Percentiles rank a stretch among this genome's conserved stretches.
Conservation (phyloP, 2,113 vertebrate species). For the Phyllostomus discolor region DNA sequence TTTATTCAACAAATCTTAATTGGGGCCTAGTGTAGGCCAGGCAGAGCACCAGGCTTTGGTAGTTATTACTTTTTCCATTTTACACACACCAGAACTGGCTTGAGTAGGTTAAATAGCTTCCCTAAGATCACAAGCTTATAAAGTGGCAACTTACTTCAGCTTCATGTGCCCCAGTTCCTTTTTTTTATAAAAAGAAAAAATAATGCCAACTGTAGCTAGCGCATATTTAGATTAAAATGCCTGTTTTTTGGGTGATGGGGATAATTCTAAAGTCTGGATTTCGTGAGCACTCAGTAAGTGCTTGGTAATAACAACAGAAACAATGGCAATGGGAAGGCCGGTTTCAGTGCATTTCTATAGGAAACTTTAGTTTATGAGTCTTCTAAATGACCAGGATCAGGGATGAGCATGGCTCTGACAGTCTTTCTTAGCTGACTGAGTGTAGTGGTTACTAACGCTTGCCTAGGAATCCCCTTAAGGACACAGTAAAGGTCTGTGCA, state of each 20-base stretch:
- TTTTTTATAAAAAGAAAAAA: not conserved
- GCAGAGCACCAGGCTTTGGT: not conserved
- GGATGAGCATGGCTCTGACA: not conserved
- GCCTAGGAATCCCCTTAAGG: not conserved
- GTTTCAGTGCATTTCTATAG: not conserved
- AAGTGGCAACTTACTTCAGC: not conserved
- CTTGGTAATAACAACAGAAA: not conserved
- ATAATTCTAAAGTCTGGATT: not conserved
- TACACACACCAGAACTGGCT: not conserved
- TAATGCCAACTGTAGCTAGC: not conserved
- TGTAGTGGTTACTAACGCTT: not conserved
- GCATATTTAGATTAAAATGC: not conserved
- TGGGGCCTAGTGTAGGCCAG: not conserved
- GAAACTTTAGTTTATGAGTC: not conserved
- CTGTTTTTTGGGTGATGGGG: not conserved
- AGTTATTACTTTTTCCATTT: not conserved
- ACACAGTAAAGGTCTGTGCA: not conserved
- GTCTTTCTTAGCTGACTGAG: not conserved
- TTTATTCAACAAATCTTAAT: not conserved
- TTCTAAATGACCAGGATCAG: not conserved
- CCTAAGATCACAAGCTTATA: not conserved
- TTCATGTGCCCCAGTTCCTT: not conserved
- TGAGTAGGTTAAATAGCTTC: not conserved
- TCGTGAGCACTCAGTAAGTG: not conserved
- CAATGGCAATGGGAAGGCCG: not conserved